These are phyloP conservation scores for Prochilodus magdalenae DNA, from an alignment of 2,113 vertebrate species.

Conservation along the genomic window DNA sequence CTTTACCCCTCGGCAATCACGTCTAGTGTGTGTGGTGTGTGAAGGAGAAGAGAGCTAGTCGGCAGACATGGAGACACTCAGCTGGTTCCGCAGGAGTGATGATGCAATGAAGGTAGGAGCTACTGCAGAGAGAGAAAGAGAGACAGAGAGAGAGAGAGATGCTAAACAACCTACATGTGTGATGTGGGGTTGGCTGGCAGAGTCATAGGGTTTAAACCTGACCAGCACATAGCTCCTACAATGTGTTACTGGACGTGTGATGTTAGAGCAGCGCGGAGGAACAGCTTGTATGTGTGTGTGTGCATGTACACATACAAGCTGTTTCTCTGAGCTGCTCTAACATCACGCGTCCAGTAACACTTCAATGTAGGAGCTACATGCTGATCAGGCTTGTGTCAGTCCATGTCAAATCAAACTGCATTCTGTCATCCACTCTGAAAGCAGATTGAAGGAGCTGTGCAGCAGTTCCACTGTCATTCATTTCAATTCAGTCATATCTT, in stretches of 20 bases:
- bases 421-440: not conserved
- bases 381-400: not conserved
- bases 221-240: not conserved
- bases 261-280: not conserved
- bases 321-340: not conserved
- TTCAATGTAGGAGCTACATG: not conserved
- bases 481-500: not conserved
- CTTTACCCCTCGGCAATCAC: not conserved
- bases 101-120: slow-evolving; percentile 30
- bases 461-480: not conserved
- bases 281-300: not conserved
- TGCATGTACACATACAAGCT: slow-evolving; percentile 1
- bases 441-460: not conserved
- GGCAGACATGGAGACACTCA: slow-evolving; percentile 41
- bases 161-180: not conserved
- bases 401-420: not conserved
- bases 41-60: not conserved
- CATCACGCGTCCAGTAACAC: not conserved
- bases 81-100: slow-evolving; percentile 44
- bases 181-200: not conserved
- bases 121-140: not conserved
- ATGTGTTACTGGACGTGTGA: not conserved
- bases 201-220: not conserved
- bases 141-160: not conserved
- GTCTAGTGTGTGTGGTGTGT: slow-evolving; percentile 15